phyloP scores from a whole-genome alignment of 2,888 invertebrate species.

The Eristalis intricaria region DNA sequence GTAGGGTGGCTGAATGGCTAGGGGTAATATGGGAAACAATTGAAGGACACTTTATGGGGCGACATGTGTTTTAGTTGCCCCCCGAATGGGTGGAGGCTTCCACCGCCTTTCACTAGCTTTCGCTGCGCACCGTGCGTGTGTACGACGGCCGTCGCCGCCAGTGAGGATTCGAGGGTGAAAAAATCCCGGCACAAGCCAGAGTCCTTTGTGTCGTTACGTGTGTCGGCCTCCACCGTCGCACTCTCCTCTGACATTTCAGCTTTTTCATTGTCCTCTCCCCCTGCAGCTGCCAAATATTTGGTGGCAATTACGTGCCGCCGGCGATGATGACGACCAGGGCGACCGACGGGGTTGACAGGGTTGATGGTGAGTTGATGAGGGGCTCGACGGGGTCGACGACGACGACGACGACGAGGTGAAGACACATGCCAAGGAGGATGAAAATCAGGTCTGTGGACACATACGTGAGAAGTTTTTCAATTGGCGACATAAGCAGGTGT shows the following conservation, averaged over 20 bases:
- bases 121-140: no score
- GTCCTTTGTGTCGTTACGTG: slow-evolving; percentile 20
- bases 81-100: background rate
- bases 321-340: background rate
- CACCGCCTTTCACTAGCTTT: background rate
- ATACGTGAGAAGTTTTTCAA: slow-evolving; percentile 69
- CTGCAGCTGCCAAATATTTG: slow-evolving; percentile 53
- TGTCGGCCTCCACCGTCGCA: background rate
- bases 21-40: slow-evolving; percentile 29
- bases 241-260: slow-evolving; percentile 5
- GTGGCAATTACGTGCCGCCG: slow-evolving; percentile 34
- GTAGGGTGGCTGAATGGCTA: background rate
- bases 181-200: background rate
- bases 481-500: slow-evolving; percentile 70
- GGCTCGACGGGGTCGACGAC: background rate
- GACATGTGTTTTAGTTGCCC: slow-evolving; percentile 64
- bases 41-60: slow-evolving; percentile 66
- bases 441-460: slow-evolving; percentile 66
- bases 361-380: background rate
- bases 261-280: slow-evolving; percentile 26
- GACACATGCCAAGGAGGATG: slow-evolving; percentile 28
- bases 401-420: background rate
- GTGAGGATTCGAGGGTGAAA: background rate
- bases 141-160: no score
- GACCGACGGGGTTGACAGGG: background rate